These are phyloP conservation scores for Rhaphigaster nebulosa DNA, from an alignment of 2,888 invertebrate species.

Conservation along the genomic window DNA sequence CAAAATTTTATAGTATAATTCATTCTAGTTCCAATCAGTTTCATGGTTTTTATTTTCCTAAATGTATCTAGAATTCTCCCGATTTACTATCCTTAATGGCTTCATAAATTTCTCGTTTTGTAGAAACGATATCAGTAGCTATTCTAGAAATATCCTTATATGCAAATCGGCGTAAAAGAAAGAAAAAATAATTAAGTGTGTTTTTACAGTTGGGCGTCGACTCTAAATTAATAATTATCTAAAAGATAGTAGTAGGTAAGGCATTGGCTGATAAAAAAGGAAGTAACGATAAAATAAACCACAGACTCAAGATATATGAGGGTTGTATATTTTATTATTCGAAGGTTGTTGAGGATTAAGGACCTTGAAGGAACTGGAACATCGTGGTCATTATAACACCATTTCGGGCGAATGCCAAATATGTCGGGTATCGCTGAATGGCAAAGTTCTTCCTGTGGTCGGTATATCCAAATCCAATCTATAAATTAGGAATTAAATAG, in stretches of 20 bases:
- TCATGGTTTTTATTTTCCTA: not conserved
- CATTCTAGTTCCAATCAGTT: not conserved
- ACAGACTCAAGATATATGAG: not conserved
- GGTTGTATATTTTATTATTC: not conserved
- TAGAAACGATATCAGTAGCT: slow-evolving; percentile 17
- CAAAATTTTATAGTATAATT: not conserved
- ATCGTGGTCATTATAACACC: not conserved
- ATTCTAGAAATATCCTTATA: not conserved
- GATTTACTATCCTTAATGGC: not conserved
- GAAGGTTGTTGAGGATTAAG: not conserved
- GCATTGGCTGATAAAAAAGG: not conserved
- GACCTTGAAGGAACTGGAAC: slow-evolving; percentile 2
- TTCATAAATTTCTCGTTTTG: not conserved
- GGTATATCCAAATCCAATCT: not conserved
- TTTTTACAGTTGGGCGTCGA: not conserved
- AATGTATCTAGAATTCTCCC: not conserved
- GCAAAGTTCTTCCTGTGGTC: not conserved
- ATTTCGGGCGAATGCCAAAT: not conserved
- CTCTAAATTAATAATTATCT: not conserved
- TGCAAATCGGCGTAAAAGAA: not conserved
- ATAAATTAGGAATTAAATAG: too few species aligned
- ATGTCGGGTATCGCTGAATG: not conserved
- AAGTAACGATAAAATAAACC: not conserved
- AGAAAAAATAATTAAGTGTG: not conserved
- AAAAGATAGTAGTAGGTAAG: not conserved